Conservation (phyloP, 2,888 invertebrate genomes). For the Keiferia lycopersicella region DNA sequence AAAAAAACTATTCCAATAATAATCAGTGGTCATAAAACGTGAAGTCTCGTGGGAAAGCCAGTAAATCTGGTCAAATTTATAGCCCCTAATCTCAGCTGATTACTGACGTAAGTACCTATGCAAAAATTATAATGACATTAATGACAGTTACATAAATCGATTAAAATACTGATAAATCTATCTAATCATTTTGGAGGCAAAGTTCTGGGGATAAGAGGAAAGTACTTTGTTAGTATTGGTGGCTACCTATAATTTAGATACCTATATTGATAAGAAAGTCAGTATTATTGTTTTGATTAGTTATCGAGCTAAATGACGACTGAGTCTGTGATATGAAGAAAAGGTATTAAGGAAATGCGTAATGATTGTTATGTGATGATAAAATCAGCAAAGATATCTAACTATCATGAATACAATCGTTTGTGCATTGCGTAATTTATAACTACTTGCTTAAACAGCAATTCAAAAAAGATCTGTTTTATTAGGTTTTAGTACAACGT, state of each 20-base stretch:
- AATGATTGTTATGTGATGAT: background rate
- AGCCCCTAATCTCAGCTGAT: background rate
- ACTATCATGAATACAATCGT: too few relatives aligned
- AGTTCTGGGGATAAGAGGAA: slow-evolving; percentile 11
- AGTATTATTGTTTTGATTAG: slow-evolving; percentile 13
- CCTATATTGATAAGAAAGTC: slow-evolving; percentile 1
- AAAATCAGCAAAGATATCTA: background rate
- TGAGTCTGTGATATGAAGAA: background rate
- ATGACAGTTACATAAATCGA: background rate
- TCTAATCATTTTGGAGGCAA: slow-evolving; percentile 18
- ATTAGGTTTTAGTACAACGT: too few relatives aligned
- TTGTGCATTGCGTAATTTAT: too few relatives aligned
- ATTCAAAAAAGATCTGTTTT: too few relatives aligned
- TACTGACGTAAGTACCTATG: slow-evolving; percentile 9
- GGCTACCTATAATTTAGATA: background rate
- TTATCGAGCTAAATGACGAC: background rate
- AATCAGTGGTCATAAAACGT: background rate
- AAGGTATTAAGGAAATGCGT: slow-evolving; percentile 2
- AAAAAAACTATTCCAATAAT: background rate
- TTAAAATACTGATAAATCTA: background rate
- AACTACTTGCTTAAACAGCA: too few relatives aligned
- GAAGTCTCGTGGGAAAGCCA: slow-evolving; percentile 17
- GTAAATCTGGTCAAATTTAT: slow-evolving; percentile 16
- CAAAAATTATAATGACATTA: background rate
- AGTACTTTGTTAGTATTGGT: background rate